Percentiles rank a stretch among this genome's conserved stretches.
Conservation (phyloP, 2,888 invertebrate genomes). For the Epirrhoe alternata region DNA sequence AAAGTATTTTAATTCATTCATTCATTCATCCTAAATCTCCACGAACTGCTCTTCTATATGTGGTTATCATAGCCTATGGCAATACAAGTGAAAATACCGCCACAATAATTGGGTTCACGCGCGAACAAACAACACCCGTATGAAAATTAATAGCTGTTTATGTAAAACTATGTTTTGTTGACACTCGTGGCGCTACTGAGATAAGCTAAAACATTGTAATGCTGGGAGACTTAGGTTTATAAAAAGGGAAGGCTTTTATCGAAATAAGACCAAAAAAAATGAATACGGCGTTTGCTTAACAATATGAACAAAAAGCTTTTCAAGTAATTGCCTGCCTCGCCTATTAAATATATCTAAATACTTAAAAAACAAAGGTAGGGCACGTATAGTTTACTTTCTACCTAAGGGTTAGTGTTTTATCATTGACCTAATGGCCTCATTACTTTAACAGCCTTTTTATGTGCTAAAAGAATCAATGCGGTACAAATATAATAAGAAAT, state of each 20-base stretch:
- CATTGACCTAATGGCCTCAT: conserved; percentile 2
- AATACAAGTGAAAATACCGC: background rate
- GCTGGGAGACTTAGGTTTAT: background rate
- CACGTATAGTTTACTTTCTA: background rate
- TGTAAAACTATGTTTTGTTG: background rate
- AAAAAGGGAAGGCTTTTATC: background rate
- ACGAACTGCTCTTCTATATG: background rate
- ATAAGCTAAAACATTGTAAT: background rate
- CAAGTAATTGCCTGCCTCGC: background rate
- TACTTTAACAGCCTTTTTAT: background rate
- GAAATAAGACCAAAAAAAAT: background rate
- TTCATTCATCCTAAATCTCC: too few species aligned
- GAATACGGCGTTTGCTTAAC: background rate
- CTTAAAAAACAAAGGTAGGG: background rate
- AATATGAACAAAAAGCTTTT: conserved; percentile 1
- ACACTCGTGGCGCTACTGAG: background rate
- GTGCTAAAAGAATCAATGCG: background rate
- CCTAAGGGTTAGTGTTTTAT: background rate
- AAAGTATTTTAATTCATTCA: too few species aligned
- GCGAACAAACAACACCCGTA: background rate
- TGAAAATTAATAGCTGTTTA: background rate
- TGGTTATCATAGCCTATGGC: background rate
- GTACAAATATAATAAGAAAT: background rate
- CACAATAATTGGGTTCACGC: background rate
- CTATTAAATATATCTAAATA: background rate